A percentile compares a stretch with the other conserved stretches of the same genome.
These are phyloP conservation scores for Loripinus fragilis DNA, from an alignment of 2,888 invertebrate species.

Conservation along the genomic window DNA sequence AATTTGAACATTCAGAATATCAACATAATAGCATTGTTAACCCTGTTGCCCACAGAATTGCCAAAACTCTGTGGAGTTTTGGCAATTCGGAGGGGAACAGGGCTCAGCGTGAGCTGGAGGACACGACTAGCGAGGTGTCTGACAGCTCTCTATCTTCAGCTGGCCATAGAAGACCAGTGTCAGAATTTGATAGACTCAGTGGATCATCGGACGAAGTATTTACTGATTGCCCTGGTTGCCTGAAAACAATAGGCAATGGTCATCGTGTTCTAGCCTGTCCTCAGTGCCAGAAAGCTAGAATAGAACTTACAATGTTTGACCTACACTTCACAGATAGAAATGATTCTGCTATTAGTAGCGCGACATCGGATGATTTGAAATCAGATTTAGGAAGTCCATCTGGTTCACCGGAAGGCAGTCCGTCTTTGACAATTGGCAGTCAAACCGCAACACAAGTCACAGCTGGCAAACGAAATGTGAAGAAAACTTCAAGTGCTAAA, in stretches of 20 bases:
- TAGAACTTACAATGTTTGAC: constrained; percentile 25
- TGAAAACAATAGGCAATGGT: neutral
- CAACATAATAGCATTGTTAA: no score
- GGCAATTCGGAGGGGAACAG: no score
- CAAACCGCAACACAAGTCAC: neutral
- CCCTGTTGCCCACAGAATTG: no score
- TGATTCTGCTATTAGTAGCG: constrained; percentile 53
- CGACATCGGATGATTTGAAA: constrained; percentile 52
- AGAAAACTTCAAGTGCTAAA: neutral
- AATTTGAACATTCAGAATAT: no score
- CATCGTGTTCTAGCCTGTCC: constrained; percentile 16
- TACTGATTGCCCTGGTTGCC: constrained; percentile 26
- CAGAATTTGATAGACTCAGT: constrained; percentile 23
- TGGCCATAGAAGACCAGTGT: neutral
- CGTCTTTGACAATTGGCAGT: neutral
- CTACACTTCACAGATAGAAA: constrained; percentile 26
- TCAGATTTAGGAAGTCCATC: constrained; percentile 9
- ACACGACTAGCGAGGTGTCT: neutral
- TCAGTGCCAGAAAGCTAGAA: constrained; percentile 23
- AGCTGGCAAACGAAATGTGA: neutral
- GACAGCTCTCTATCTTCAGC: neutral
- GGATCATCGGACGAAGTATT: constrained; percentile 51
- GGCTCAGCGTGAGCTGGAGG: neutral
- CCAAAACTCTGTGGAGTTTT: no score
- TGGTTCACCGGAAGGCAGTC: neutral